A percentile compares a stretch with the other conserved stretches of the same genome.
phyloP scores from a whole-genome alignment of 2,888 invertebrate species.

The Celastrina argiolus region DNA sequence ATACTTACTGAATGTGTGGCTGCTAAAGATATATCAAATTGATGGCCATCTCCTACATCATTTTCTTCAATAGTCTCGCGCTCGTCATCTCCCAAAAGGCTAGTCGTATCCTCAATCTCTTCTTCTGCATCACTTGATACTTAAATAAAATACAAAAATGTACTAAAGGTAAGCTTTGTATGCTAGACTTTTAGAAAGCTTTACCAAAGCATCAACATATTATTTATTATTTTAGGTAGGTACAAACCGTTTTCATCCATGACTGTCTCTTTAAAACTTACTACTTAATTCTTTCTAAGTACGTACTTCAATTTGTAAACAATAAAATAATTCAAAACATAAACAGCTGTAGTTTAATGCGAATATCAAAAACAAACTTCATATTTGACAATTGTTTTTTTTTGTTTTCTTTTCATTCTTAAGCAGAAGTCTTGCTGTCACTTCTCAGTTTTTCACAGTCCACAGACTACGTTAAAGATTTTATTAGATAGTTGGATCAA shows the following conservation, averaged over 20 bases:
- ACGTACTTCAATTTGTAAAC: background rate
- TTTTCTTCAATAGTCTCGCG: constrained; percentile 29
- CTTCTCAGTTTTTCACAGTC: background rate
- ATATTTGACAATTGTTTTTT: background rate
- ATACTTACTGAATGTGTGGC: constrained; percentile 60
- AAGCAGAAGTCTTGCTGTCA: too few relatives aligned
- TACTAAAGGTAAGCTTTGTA: background rate
- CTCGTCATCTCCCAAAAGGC: constrained; percentile 20
- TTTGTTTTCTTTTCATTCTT: background rate
- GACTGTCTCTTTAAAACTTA: background rate
- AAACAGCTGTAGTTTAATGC: constrained; percentile 7
- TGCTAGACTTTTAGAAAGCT: background rate
- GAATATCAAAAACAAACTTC: constrained; percentile 2
- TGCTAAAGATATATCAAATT: constrained; percentile 60
- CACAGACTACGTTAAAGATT: background rate
- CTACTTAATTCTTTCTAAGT: background rate
- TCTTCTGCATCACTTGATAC: constrained; percentile 24
- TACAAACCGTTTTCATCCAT: constrained; percentile 49
- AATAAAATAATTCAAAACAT: constrained; percentile 9
- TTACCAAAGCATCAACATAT: background rate
- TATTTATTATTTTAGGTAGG: background rate
- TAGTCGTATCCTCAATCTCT: constrained; percentile 12
- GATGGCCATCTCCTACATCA: constrained; percentile 42
- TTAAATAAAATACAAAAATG: background rate
- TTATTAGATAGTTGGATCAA: background rate